These are phyloP conservation scores for Callipepla californica DNA, from an alignment of 2,113 vertebrate species.

Conservation along the genomic window DNA sequence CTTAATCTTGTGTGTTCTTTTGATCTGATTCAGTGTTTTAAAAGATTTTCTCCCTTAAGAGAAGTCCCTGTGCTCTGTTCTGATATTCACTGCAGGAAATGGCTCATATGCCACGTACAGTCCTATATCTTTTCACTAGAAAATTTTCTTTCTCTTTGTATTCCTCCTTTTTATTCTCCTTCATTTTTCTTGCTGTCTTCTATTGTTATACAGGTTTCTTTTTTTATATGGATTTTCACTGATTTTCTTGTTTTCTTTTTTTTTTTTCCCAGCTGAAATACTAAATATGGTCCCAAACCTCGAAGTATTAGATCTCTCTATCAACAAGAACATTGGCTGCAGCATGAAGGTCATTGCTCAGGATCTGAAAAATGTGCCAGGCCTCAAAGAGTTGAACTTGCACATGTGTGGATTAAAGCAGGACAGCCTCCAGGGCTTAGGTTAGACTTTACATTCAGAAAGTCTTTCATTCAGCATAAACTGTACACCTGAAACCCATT, in stretches of 20 bases:
- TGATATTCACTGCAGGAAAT: neutral
- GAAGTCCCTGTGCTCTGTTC: neutral
- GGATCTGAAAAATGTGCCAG: constrained; percentile 74
- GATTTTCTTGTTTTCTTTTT: constrained; percentile 35
- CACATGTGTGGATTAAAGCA: constrained; percentile 84
- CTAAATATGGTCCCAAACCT: constrained; percentile 76
- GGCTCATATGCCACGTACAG: neutral
- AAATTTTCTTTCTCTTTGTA: neutral
- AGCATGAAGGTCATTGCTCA: constrained; percentile 76
- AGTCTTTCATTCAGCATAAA: constrained; percentile 34
- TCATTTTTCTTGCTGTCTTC: neutral
- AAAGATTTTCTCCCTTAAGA: neutral
- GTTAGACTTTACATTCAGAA: constrained; percentile 75
- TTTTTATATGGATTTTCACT: neutral
- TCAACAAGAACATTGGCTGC: constrained; percentile 80
- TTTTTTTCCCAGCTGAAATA: constrained; percentile 65
- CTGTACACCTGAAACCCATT: constrained; percentile 63
- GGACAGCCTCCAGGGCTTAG: constrained; percentile 77
- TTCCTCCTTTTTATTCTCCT: neutral
- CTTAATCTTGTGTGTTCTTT: neutral
- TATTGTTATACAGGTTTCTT: neutral
- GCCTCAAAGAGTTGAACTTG: constrained; percentile 81
- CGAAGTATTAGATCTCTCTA: constrained; percentile 86
- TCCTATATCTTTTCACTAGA: neutral
- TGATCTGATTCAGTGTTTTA: neutral